Conservation (phyloP, 2,113 vertebrate genomes). For the Physeter macrocephalus region DNA sequence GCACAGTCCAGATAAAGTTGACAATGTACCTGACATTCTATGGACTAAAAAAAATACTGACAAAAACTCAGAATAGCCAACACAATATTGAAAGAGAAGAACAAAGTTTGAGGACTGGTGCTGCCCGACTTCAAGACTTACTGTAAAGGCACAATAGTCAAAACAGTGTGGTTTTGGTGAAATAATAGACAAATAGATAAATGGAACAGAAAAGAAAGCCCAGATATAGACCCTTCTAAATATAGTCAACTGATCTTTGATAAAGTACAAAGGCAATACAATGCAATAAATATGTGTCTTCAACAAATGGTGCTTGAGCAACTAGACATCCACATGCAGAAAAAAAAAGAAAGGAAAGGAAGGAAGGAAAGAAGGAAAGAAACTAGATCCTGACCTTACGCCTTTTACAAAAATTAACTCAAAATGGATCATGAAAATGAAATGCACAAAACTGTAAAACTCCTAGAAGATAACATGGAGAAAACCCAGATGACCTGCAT, state of each 20-base stretch:
- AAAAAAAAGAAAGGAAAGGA: background rate
- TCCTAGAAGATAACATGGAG: background rate
- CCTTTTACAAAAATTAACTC: background rate
- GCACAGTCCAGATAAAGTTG: background rate
- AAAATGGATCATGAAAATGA: background rate
- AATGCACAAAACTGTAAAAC: background rate
- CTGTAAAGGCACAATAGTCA: background rate
- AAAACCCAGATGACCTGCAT: background rate
- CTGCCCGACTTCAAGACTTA: background rate
- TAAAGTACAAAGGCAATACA: background rate
- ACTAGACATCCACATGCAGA: background rate
- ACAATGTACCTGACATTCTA: background rate
- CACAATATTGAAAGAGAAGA: background rate
- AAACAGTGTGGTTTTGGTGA: background rate
- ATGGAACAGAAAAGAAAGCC: background rate
- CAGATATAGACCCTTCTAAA: background rate
- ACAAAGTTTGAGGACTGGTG: background rate
- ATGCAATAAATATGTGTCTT: background rate
- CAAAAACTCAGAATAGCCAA: background rate
- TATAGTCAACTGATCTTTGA: background rate
- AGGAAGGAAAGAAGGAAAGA: background rate
- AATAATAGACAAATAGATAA: background rate
- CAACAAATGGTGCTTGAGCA: background rate
- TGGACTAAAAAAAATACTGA: background rate
- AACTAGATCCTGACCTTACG: background rate